These are phyloP conservation scores for Antheraea pernyi DNA, from an alignment of 1,140 invertebrate species.

Conservation along the genomic window DNA sequence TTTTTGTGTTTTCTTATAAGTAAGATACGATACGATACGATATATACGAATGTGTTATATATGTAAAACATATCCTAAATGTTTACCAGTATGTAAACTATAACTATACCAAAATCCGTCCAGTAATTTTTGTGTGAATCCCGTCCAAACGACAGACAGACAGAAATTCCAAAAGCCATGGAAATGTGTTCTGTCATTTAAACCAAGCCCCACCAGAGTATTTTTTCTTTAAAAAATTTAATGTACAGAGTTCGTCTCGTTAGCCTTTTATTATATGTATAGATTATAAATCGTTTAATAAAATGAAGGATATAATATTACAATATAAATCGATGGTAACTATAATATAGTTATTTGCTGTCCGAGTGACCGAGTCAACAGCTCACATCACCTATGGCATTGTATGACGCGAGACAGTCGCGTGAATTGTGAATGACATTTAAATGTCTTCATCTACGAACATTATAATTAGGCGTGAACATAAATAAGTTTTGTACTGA, in stretches of 20 bases:
- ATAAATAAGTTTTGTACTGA: not conserved
- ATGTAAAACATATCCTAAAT: no score
- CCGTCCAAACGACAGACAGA: no score
- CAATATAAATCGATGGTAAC: not conserved
- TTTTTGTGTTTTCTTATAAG: no score
- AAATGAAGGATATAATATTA: not conserved
- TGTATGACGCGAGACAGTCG: not conserved
- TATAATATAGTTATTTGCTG: not conserved
- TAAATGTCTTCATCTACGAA: conserved; percentile 1
- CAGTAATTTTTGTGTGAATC: no score
- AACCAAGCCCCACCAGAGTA: not conserved
- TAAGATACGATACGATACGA: no score
- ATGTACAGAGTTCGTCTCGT: no score
- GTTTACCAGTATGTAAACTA: no score
- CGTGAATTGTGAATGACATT: conserved; percentile 4
- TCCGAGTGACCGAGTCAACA: not conserved
- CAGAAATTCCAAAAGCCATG: no score
- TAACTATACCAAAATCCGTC: no score
- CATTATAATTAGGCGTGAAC: not conserved
- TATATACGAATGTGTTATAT: no score
- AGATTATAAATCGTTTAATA: not conserved
- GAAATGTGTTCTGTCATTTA: no score
- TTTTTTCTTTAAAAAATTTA: not conserved
- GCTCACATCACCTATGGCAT: not conserved
- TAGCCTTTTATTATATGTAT: not conserved